Conservation (phyloP, 2,113 vertebrate genomes). For the Lipophrys pholis region DNA sequence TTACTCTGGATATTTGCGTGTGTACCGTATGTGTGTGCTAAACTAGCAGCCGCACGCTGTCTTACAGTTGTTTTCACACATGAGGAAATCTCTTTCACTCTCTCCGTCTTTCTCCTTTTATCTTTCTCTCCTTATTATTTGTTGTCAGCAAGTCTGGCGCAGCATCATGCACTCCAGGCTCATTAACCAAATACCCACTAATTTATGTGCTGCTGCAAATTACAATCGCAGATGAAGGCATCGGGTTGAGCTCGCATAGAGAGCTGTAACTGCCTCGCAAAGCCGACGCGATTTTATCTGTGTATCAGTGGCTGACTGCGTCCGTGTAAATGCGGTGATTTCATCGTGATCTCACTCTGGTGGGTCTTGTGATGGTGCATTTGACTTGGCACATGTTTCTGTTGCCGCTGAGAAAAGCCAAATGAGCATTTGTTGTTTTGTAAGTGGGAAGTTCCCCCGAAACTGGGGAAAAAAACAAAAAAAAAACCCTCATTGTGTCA, state of each 20-base stretch:
- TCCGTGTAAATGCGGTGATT: not conserved
- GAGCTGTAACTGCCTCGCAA: slow-evolving; percentile 4
- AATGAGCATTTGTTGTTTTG: slow-evolving; percentile 37
- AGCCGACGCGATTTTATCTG: slow-evolving; percentile 18
- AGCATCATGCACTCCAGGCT: slow-evolving; percentile 62
- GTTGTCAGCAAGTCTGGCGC: slow-evolving; percentile 43
- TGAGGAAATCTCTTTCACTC: too few species aligned
- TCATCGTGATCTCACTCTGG: not conserved
- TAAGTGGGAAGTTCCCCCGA: not conserved
- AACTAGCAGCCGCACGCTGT: too few species aligned
- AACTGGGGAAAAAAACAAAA: too few species aligned
- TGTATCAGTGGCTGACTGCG: not conserved
- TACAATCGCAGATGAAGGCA: slow-evolving; percentile 47
- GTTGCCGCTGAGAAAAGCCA: slow-evolving; percentile 2
- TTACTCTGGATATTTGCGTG: too few species aligned
- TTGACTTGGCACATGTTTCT: slow-evolving; percentile 11
- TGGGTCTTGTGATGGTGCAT: not conserved
- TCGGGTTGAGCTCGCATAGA: slow-evolving; percentile 38
- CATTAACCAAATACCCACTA: slow-evolving; percentile 70
- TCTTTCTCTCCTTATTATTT: slow-evolving; percentile 18
- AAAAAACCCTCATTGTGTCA: too few species aligned
- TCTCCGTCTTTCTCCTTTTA: too few species aligned
- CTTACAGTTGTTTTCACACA: too few species aligned
- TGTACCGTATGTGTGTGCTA: too few species aligned
- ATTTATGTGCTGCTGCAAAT: slow-evolving; percentile 63